Base-by-base conservation (phyloP, 2,113 vertebrate genomes). In the Brienomyrus brachyistius region DNA sequence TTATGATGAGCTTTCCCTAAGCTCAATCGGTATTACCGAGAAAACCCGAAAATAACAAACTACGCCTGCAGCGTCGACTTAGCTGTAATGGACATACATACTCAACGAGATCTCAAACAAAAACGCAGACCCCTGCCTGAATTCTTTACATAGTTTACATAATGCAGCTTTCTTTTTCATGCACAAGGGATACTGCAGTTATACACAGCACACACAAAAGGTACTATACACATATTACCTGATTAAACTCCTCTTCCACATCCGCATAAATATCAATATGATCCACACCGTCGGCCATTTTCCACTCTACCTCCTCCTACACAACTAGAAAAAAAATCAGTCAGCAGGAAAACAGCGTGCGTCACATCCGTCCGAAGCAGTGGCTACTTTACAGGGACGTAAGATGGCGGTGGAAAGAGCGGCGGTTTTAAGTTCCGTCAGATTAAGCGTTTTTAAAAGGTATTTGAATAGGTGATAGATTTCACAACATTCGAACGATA, bases 211-310 rank as follows among this genome's bases (percentile, higher is more conserved):
- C 27, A 40, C 84, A 17, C 45, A 83, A 35, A 15, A 27, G 2
- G 2, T 11, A 15, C 40, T 45, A 13, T 8, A 45, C 27, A 82
- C 89, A 86, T 62, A 5, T 51, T 96, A 99, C 98, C 97, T 99
- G 97, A 91, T 96, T 98, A 89, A 99, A 99, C 92, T 99, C 98
- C 92, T 99, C 98, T 92, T 98, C 98, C 83, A 99, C 98, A 93
- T 99, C 98, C 90, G 98, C 98, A 95, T 99, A 99, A 91, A 99
- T 99, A 52, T 99, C 98, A 94, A 99, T 99, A 90, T 99, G 98
- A 95, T 99, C 98, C 93, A 98, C 98, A 90, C 98, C 98, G 96
- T 99, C 98, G 95, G 98, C 98, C 98, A 99, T 99, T 95, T 97
- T 97, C 96, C 94, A 90, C 92, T 91, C 92, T 90, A 92, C 94